These are phyloP conservation scores for Unio pictorum DNA, from an alignment of 2,888 invertebrate genomes.

Conservation along the genomic window DNA sequence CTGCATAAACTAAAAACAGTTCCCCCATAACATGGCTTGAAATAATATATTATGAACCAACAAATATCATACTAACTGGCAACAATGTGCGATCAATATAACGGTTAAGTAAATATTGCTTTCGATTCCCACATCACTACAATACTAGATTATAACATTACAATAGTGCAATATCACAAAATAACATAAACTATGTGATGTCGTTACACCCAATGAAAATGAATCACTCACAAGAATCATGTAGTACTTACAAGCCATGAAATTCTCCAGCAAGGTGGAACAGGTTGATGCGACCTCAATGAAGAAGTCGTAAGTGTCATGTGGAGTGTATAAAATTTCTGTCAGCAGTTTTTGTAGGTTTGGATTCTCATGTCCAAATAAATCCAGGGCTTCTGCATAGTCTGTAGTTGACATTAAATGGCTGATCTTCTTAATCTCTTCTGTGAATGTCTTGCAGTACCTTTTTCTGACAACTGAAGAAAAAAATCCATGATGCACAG, in stretches of 20 bases:
- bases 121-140: too few relatives aligned
- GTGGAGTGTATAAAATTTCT: conserved; percentile 3
- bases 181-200: too few relatives aligned
- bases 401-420: conserved; percentile 3
- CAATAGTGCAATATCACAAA: too few relatives aligned
- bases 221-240: too few relatives aligned
- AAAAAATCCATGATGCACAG: background rate
- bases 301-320: conserved; percentile 10
- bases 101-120: too few relatives aligned
- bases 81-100: too few relatives aligned
- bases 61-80: too few relatives aligned
- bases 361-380: conserved; percentile 5
- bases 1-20: too few relatives aligned
- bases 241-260: conserved; percentile 4
- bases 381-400: conserved; percentile 1
- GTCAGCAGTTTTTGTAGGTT: conserved; percentile 9
- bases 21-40: too few relatives aligned
- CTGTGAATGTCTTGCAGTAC: conserved; percentile 7
- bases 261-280: conserved; percentile 4
- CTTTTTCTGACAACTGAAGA: background rate
- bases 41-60: too few relatives aligned
- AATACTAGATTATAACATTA: too few relatives aligned
- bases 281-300: conserved; percentile 5
- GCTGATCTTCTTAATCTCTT: conserved; percentile 6
- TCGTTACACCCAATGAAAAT: too few relatives aligned